Conservation (phyloP, 53 echinoderm and acorn worm species). For the Antedon mediterranea region DNA sequence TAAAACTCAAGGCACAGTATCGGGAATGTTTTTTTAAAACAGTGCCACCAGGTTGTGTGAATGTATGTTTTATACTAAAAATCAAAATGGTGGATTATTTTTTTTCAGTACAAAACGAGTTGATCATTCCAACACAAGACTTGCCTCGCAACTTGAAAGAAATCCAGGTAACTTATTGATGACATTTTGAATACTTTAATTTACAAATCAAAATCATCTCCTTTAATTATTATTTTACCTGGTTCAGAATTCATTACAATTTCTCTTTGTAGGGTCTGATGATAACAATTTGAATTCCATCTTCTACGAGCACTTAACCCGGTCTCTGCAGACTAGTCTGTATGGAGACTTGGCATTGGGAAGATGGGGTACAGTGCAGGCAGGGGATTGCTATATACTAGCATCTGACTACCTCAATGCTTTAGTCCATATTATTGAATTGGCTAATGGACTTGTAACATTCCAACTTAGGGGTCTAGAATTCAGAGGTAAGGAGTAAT, state of each 20-base stretch:
- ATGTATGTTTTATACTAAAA: background rate
- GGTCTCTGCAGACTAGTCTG: slow-evolving; percentile 84
- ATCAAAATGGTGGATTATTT: background rate
- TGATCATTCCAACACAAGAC: slow-evolving; percentile 94
- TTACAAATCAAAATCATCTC: too few species aligned
- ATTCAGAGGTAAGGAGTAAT: slow-evolving; percentile 80
- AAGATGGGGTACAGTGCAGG: slow-evolving; percentile 70
- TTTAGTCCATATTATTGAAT: slow-evolving; percentile 79
- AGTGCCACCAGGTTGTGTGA: background rate
- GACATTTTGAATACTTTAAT: too few species aligned
- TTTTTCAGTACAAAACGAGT: slow-evolving; percentile 83
- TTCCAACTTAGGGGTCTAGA: slow-evolving; percentile 94
- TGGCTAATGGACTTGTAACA: slow-evolving; percentile 85
- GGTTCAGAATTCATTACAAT: too few species aligned
- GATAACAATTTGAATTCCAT: slow-evolving; percentile 96
- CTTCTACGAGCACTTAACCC: slow-evolving; percentile 97
- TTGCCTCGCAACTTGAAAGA: slow-evolving; percentile 90
- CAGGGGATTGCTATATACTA: slow-evolving; percentile 89
- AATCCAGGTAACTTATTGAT: slow-evolving; percentile 84
- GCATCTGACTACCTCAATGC: slow-evolving; percentile 98
- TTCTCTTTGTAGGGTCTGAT: slow-evolving; percentile 41
- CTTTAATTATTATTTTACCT: too few species aligned
- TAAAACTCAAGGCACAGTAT: too few species aligned
- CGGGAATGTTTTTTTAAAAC: too few species aligned
- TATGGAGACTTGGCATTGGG: slow-evolving; percentile 88